Percentiles rank a stretch among this genome's conserved stretches.
Evolutionary conservation across 2,797 vertebrate species (phyloP).

Genomic region (Hippocampus kuda): DNA sequence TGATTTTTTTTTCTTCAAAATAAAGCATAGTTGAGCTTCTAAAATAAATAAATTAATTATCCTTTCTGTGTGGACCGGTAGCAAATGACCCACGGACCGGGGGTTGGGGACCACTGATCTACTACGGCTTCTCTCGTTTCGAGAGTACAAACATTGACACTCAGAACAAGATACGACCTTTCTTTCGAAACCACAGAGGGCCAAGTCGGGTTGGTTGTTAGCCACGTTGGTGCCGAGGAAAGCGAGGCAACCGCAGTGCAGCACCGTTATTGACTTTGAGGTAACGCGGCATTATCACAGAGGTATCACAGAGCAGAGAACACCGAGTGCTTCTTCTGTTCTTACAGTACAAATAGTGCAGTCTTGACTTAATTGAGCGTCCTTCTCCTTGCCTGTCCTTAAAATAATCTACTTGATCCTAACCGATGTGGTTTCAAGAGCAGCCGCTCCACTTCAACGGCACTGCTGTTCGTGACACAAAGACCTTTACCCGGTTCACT

Average conservation of each 20-base stretch:
- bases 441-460: neutral
- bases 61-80: no score
- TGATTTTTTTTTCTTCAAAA: no score
- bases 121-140: neutral
- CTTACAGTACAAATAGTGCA: neutral
- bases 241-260: neutral
- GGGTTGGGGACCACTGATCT: no score
- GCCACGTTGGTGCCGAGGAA: neutral
- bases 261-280: neutral
- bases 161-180: neutral
- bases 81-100: no score
- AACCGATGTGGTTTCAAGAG: conserved; percentile 3
- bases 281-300: neutral
- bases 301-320: neutral
- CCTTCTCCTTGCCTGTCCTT: neutral
- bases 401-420: conserved; percentile 7
- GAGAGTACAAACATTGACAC: no score
- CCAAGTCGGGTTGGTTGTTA: neutral
- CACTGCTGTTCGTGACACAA: conserved; percentile 2
- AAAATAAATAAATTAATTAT: no score
- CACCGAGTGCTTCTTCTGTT: neutral
- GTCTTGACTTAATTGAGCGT: neutral
- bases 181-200: neutral
- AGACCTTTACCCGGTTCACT: neutral
- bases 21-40: no score